Evolutionary conservation across 1,140 invertebrate genomes (phyloP).

Genomic region (Aporrectodea caliginosa): DNA sequence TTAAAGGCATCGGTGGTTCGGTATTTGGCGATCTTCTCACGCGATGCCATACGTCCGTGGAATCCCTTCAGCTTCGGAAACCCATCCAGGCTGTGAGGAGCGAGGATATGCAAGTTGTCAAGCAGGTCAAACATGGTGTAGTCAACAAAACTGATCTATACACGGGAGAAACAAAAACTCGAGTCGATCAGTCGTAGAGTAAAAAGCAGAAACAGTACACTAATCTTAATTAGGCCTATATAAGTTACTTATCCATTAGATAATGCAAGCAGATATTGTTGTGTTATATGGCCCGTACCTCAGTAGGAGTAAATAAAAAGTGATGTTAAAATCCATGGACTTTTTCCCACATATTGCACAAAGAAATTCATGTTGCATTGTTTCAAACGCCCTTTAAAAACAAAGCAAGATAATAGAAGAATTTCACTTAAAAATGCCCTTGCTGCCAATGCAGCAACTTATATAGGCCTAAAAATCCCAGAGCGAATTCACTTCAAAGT

Average conservation of each 20-base stretch:
- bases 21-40: constrained; percentile 41
- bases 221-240: not conserved
- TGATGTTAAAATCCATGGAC: not conserved
- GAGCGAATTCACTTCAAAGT: no score
- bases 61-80: constrained; percentile 56
- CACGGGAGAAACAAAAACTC: not conserved
- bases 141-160: constrained; percentile 58
- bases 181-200: not conserved
- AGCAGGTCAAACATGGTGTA: constrained; percentile 59
- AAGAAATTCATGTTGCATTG: no score
- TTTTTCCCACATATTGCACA: no score
- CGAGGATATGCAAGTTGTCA: constrained; percentile 53
- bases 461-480: no score
- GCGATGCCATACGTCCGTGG: constrained; percentile 39
- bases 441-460: not conserved
- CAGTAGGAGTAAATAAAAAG: not conserved
- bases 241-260: not conserved
- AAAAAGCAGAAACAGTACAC: not conserved
- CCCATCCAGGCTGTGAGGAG: constrained; percentile 50
- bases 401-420: no score
- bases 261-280: no score
- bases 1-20: constrained; percentile 42
- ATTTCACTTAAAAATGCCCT: not conserved
- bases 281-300: no score
- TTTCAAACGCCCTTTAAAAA: no score